Evolutionary conservation across 2,888 invertebrate species (phyloP).

Genomic region (Drosophila multiciliata): DNA sequence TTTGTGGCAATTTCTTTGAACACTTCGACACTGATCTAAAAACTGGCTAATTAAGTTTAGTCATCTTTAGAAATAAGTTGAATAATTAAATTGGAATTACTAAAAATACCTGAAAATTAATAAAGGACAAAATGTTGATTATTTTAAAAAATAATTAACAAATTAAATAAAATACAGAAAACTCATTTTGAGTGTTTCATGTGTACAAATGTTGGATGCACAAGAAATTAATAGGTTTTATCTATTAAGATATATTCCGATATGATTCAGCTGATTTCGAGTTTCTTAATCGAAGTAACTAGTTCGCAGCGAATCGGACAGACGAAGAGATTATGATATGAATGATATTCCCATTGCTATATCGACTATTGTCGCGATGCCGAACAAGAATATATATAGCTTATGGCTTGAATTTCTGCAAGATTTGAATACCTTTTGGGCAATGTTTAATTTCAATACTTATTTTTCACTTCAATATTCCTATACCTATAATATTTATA

Average conservation of each 20-base stretch:
- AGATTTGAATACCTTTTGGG: neutral
- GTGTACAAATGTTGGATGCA: no score
- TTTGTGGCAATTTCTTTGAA: conserved; percentile 13
- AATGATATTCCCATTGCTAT: neutral
- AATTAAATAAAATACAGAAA: neutral
- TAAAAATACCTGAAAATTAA: neutral
- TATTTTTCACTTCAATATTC: no score
- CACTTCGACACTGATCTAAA: neutral
- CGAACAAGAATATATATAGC: neutral
- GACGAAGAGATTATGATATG: neutral
- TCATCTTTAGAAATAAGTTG: neutral
- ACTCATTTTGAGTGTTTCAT: no score
- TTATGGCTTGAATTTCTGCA: neutral
- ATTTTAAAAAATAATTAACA: neutral
- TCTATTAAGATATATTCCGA: neutral
- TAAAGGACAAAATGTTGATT: neutral
- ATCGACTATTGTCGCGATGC: neutral
- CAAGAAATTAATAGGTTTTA: no score
- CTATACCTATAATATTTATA: no score
- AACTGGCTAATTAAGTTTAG: neutral
- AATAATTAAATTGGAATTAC: neutral
- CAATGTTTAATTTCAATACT: neutral
- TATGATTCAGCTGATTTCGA: neutral
- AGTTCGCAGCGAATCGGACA: neutral
- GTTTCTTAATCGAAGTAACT: no score